phyloP scores from a whole-genome alignment of 2,888 invertebrate genomes.

The Nephrocerus scutellatus region DNA sequence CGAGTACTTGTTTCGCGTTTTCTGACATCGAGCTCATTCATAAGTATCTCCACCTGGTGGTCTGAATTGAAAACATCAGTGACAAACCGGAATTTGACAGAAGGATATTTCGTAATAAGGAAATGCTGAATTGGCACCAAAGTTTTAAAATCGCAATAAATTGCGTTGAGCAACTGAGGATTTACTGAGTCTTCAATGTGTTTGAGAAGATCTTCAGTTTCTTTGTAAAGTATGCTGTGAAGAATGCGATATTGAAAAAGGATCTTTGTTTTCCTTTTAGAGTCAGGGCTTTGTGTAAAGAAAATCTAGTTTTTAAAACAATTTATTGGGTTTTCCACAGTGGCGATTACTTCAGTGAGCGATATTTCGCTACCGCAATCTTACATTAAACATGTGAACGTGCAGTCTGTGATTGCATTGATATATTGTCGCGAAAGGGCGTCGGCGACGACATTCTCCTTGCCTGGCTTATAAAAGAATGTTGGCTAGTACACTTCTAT shows the following conservation, averaged over 20 bases:
- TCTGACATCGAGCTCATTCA: too few relatives aligned
- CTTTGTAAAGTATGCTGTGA: too few relatives aligned
- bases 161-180: slow-evolving; percentile 9
- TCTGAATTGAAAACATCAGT: slow-evolving; percentile 17
- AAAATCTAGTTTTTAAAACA: slow-evolving; percentile 17
- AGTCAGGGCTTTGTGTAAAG: slow-evolving; percentile 7
- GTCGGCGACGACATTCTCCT: slow-evolving; percentile 19
- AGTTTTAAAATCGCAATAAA: slow-evolving; percentile 9
- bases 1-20: too few relatives aligned
- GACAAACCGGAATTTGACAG: slow-evolving; percentile 18
- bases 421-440: slow-evolving; percentile 17
- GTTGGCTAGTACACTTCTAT: slow-evolving; percentile 19
- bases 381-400: neutral
- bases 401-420: slow-evolving; percentile 8
- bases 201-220: too few relatives aligned
- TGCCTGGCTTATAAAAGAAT: slow-evolving; percentile 18
- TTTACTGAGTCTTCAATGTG: slow-evolving; percentile 13
- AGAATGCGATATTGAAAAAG: too few relatives aligned
- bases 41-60: slow-evolving; percentile 17
- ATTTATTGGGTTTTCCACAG: slow-evolving; percentile 10
- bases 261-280: slow-evolving; percentile 10
- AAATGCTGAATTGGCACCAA: slow-evolving; percentile 13
- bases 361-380: slow-evolving; percentile 13
- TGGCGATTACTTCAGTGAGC: slow-evolving; percentile 10
- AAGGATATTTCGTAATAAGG: slow-evolving; percentile 9